A percentile compares a stretch with the other conserved stretches of the same genome.
These are phyloP conservation scores for Halesus radiatus DNA, from an alignment of 1,140 invertebrate species.

Conservation along the genomic window DNA sequence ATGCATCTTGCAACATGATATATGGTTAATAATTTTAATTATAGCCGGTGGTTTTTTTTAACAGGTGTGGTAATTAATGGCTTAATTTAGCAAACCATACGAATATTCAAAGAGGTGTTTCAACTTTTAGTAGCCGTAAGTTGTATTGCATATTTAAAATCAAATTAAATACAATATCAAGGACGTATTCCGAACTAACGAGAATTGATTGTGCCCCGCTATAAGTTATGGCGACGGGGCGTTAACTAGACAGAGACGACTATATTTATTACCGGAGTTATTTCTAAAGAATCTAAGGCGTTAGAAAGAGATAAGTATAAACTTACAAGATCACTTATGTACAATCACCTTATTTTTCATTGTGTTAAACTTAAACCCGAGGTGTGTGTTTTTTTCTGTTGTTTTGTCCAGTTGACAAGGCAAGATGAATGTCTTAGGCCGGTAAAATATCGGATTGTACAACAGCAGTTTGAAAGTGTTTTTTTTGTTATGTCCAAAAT, in stretches of 20 bases:
- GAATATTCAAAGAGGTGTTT: background rate
- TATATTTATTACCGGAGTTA: conserved; percentile 20
- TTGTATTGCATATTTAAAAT: conserved; percentile 29
- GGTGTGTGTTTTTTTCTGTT: conserved; percentile 24
- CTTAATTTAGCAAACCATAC: conserved; percentile 14
- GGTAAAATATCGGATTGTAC: conserved; percentile 22
- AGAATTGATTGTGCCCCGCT: conserved; percentile 49
- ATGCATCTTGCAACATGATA: too few relatives aligned
- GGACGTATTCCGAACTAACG: conserved; percentile 42
- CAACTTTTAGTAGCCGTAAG: background rate
- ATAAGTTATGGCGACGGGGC: conserved; percentile 56
- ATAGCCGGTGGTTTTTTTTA: background rate
- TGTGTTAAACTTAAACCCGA: conserved; percentile 36
- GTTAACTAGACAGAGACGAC: conserved; percentile 51
- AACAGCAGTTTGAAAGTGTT: background rate
- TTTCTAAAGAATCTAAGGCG: conserved; percentile 6
- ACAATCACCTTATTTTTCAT: conserved; percentile 41
- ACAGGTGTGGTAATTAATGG: conserved; percentile 4
- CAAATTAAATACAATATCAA: conserved; percentile 27
- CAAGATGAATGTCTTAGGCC: conserved; percentile 29
- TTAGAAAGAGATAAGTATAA: conserved; percentile 48
- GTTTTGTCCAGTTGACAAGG: conserved; percentile 34
- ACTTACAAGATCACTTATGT: conserved; percentile 32
- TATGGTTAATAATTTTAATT: background rate
- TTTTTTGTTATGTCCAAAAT: conserved; percentile 29